phyloP scores from a whole-genome alignment of 2,888 invertebrate genomes.

The Aphodius granarius region DNA sequence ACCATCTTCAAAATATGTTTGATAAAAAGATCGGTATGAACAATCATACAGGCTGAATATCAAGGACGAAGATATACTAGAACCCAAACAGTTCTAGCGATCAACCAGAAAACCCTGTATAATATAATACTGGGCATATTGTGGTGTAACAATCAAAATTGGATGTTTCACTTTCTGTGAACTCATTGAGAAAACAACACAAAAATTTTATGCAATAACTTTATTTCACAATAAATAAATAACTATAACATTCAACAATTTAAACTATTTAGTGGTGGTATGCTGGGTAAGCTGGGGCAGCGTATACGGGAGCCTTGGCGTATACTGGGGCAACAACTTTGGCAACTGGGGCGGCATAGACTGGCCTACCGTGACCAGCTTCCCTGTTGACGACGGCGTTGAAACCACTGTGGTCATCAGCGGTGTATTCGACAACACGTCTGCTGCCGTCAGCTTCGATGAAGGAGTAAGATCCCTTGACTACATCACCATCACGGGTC shows the following conservation, averaged over 20 bases:
- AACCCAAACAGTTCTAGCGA: too few species aligned
- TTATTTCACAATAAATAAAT: background rate
- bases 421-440: conserved; percentile 23
- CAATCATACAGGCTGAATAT: too few species aligned
- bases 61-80: too few species aligned
- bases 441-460: conserved; percentile 25
- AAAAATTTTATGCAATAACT: background rate
- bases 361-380: conserved; percentile 14
- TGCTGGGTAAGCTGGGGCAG: background rate
- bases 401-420: conserved; percentile 27
- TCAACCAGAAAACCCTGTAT: too few species aligned
- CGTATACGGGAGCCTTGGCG: background rate
- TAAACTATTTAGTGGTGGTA: background rate
- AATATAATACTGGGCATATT: too few species aligned
- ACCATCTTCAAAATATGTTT: too few species aligned
- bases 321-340: background rate
- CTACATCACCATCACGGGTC: conserved; percentile 17
- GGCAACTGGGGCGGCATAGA: background rate
- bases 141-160: too few species aligned
- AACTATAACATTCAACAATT: background rate
- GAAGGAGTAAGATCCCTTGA: conserved; percentile 21
- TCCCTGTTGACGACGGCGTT: conserved; percentile 23
- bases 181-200: background rate
- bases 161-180: too few species aligned
- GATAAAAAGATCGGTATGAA: too few species aligned